Evolutionary conservation across 2,113 vertebrate genomes (phyloP).

Genomic region (Phycodurus eques): DNA sequence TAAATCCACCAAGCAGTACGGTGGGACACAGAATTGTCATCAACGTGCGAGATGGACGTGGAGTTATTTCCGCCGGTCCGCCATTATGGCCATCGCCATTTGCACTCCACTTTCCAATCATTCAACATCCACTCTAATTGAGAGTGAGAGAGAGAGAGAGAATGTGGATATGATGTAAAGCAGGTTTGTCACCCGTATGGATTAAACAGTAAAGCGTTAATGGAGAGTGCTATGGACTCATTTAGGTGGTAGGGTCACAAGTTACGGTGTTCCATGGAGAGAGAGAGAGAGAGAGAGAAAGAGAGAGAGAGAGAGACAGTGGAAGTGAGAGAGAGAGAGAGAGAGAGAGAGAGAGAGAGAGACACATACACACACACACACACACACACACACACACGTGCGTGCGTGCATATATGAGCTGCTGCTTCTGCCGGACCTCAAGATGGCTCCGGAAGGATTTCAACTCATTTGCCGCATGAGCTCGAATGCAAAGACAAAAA

Average conservation of each 20-base stretch:
- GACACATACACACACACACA: conserved; percentile 28
- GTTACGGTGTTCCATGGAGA: conserved; percentile 26
- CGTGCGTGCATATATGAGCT: no score
- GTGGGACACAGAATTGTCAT: conserved; percentile 19
- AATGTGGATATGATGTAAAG: conserved; percentile 36
- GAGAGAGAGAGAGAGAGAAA: no score
- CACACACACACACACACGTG: no score
- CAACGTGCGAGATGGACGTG: no score
- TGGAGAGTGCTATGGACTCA: conserved; percentile 40
- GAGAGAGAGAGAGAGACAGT: no score
- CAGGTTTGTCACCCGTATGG: conserved; percentile 41
- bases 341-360: background rate
- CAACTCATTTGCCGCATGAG: conserved; percentile 41
- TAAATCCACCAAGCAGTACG: background rate
- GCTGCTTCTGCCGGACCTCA: conserved; percentile 12
- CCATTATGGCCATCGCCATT: no score
- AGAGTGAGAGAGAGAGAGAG: conserved; percentile 27
- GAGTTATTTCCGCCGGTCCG: no score
- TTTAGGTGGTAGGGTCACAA: conserved; percentile 28
- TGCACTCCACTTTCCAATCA: background rate
- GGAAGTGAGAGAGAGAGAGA: no score
- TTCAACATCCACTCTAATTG: conserved; percentile 46
- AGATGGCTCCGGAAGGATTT: conserved; percentile 9
- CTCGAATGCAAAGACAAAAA: conserved; percentile 11
- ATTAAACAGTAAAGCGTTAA: conserved; percentile 66